Evolutionary conservation across 2,888 invertebrate genomes (phyloP), one percentile per base, ranked within the genome.

Genomic region (Blera fallax): DNA sequence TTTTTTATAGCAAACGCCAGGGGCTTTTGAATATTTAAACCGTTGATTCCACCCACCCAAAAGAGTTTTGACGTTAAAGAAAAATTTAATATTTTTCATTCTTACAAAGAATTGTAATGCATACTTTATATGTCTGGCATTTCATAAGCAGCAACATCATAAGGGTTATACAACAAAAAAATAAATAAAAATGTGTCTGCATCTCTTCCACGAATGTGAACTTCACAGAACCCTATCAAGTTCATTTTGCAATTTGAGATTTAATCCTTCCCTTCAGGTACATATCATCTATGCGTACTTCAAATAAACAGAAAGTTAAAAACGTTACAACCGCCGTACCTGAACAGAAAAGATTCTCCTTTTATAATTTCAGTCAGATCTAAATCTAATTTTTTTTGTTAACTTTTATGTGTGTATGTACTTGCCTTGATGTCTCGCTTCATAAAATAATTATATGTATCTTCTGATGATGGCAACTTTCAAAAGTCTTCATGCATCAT

Each of bases 401-500:
- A 52, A 37, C 27, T 62, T 74, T 54, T 45, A 18, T 52, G 21
- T 58, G 14, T 74, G 43, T 45, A 18, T 52, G 21, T 58, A 18
- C 67, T 58, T 48, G 14, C 14, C 54, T 48, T 50, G 32, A 67
- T 76, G 64, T 50, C 34, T 48, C 56, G 48, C 32, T 74, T 74
- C 34, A 65, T 65, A 34, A n/a, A n/a, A n/a, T 74, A 43, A 65
- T 74, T 50, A 65, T 48, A 7, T 43, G 50, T 14, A 56, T 21
- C 56, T 45, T 3, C 45, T 34, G 65, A 65, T 65, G 56, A 74
- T 64, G 64, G 50, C 29, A 74, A 74, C 64, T 65, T 52, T 14
- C 48, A 48, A 50, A 58, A 32, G 45, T 21, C 43, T 34, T 8
- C 8, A 11, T 64, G n/a, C 5, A 29, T 40, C 69, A 21, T 69